Conservation (phyloP, 2,113 vertebrate genomes). For the Macquaria australasica region DNA sequence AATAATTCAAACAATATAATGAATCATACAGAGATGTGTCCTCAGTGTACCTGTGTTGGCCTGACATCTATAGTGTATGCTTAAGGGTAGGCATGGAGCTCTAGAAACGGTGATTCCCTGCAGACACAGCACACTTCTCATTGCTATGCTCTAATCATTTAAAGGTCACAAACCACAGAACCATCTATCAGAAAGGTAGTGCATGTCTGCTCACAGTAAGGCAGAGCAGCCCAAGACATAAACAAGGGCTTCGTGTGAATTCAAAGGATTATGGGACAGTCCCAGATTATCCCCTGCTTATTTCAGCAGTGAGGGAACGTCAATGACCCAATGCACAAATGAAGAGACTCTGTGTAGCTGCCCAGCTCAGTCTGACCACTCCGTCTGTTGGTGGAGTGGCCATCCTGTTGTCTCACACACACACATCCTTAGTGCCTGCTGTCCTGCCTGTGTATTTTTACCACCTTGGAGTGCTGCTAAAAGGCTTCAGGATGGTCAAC, state of each 20-base stretch:
- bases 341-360: neutral
- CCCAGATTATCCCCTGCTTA: constrained; percentile 44
- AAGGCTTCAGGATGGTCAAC: neutral
- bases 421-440: too few species aligned
- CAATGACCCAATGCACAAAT: neutral
- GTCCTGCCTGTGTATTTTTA: neutral
- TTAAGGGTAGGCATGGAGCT: too few species aligned
- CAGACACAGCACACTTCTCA: neutral
- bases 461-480: neutral
- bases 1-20: neutral
- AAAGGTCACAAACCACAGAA: neutral
- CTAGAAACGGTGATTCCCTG: too few species aligned
- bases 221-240: neutral
- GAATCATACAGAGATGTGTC: neutral
- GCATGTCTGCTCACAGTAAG: neutral
- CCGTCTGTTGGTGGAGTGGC: neutral
- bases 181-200: neutral
- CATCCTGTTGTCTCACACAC: neutral
- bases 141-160: neutral
- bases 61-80: neutral
- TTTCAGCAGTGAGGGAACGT: neutral
- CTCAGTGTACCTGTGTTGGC: neutral
- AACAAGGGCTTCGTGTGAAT: neutral
- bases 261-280: constrained; percentile 36
- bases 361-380: neutral